phyloP scores from a whole-genome alignment of 2,113 vertebrate genomes.

The Onychostoma macrolepis region DNA sequence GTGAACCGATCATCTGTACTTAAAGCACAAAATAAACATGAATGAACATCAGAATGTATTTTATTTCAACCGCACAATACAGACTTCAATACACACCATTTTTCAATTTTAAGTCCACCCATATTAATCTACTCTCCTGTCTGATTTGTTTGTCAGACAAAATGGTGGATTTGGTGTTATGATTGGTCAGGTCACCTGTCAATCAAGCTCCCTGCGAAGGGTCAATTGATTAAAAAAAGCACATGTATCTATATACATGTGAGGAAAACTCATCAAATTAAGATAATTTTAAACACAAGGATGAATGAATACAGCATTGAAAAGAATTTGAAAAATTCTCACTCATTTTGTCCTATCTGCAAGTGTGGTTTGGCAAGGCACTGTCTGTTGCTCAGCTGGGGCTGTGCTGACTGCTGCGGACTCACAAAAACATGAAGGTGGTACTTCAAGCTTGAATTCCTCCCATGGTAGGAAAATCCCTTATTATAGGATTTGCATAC shows the following conservation, averaged over 20 bases:
- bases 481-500: background rate
- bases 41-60: too few species aligned
- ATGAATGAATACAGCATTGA: background rate
- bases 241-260: background rate
- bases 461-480: background rate
- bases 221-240: background rate
- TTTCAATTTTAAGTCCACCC: too few species aligned
- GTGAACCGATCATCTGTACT: too few species aligned
- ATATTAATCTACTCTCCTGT: too few species aligned
- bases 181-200: too few species aligned
- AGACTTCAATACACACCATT: too few species aligned
- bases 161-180: too few species aligned
- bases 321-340: background rate
- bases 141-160: too few species aligned
- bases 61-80: too few species aligned
- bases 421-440: background rate
- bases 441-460: background rate
- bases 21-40: too few species aligned
- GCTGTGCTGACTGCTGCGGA: background rate
- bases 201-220: too few species aligned
- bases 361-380: background rate
- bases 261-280: background rate
- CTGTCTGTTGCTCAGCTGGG: slow-evolving; percentile 5
- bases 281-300: background rate
- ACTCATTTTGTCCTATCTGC: background rate